These are phyloP conservation scores for Amblyteles armatorius DNA, from an alignment of 2,888 invertebrate genomes.

Conservation along the genomic window DNA sequence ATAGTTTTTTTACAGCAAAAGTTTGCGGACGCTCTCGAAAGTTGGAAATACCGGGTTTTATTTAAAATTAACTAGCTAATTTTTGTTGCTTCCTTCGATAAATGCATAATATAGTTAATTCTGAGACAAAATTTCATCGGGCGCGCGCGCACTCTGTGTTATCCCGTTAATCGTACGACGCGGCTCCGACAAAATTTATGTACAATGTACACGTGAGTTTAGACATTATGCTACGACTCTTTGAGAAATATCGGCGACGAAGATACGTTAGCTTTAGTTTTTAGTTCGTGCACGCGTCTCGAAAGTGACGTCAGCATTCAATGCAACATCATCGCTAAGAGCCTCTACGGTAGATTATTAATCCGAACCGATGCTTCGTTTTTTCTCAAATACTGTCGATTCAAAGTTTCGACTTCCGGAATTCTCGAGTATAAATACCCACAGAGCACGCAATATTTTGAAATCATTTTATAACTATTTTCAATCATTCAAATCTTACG, in stretches of 20 bases:
- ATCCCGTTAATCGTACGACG: slow-evolving; percentile 23
- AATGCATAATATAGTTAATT: not conserved
- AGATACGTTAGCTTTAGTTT: slow-evolving; percentile 9
- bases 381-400: too few relatives aligned
- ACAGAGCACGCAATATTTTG: too few relatives aligned
- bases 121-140: slow-evolving; percentile 12
- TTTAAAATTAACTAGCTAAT: not conserved
- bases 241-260: slow-evolving; percentile 20
- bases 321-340: slow-evolving; percentile 33
- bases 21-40: not conserved
- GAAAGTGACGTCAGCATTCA: slow-evolving; percentile 28
- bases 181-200: slow-evolving; percentile 30
- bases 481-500: too few relatives aligned
- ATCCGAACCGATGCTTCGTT: not conserved
- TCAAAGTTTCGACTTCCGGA: too few relatives aligned
- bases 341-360: slow-evolving; percentile 18
- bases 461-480: too few relatives aligned
- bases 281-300: slow-evolving; percentile 34
- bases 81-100: not conserved
- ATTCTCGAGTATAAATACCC: too few relatives aligned
- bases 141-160: slow-evolving; percentile 5
- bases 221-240: slow-evolving; percentile 8
- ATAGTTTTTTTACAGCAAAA: not conserved
- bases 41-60: not conserved
- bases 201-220: slow-evolving; percentile 36